phyloP scores from a whole-genome alignment of 2,113 vertebrate species.

The Platysteira castanea region DNA sequence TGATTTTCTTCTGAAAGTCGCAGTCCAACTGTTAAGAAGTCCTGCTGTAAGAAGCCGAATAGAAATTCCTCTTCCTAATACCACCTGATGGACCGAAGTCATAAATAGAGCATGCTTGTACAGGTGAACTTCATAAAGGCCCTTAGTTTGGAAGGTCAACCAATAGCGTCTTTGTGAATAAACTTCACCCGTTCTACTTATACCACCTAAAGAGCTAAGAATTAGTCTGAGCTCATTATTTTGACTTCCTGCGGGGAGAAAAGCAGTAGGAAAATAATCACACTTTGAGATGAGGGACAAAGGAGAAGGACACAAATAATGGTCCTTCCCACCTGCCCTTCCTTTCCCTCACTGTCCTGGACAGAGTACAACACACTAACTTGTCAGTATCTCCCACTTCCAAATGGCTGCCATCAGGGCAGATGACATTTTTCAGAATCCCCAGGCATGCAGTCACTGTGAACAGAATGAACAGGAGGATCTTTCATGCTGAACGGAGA shows the following conservation, averaged over 20 bases:
- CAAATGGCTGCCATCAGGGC: rapidly evolving
- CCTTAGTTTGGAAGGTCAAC: not conserved
- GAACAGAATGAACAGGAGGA: not conserved
- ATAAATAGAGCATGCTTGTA: not conserved
- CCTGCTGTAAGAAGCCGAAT: not conserved
- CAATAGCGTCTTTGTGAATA: not conserved
- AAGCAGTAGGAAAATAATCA: not conserved
- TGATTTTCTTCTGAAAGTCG: not conserved
- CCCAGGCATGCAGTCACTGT: not conserved
- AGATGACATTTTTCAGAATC: not conserved
- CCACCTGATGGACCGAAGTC: not conserved
- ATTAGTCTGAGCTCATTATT: not conserved
- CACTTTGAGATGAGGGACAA: not conserved
- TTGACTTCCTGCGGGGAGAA: not conserved
- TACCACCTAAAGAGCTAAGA: not conserved
- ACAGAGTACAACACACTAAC: not conserved
- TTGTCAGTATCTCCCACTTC: not conserved
- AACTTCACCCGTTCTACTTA: not conserved
- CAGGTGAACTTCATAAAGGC: not conserved
- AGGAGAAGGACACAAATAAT: not conserved
- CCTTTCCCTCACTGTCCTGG: not conserved
- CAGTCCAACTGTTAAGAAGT: not conserved
- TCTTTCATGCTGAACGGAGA: not conserved
- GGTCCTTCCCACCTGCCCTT: not conserved
- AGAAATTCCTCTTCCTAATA: not conserved